Evolutionary conservation across 2,888 invertebrate species (phyloP).

Genomic region (Agrochola lychnidis): DNA sequence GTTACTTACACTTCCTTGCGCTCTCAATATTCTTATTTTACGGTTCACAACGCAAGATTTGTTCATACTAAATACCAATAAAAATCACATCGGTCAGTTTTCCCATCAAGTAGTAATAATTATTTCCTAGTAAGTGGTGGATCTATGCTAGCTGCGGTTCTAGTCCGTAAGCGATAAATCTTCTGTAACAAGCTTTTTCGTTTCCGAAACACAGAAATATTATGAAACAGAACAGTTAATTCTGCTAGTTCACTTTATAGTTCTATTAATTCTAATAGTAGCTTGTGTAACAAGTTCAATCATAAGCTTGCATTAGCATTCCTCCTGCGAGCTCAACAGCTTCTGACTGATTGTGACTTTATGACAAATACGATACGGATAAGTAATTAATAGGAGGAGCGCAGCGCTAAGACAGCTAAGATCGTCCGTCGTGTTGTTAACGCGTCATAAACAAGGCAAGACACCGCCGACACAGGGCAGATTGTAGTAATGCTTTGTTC

Average conservation of each 20-base stretch:
- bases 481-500: slow-evolving; percentile 79
- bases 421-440: slow-evolving; percentile 60
- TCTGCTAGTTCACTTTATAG: slow-evolving; percentile 6
- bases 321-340: slow-evolving; percentile 11
- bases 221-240: slow-evolving; percentile 2
- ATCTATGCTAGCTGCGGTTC: slow-evolving; percentile 10
- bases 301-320: slow-evolving; percentile 35
- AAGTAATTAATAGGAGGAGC: slow-evolving; percentile 59
- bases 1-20: slow-evolving; percentile 20
- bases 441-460: slow-evolving; percentile 59
- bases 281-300: slow-evolving; percentile 41
- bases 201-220: slow-evolving; percentile 34
- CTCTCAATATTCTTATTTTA: slow-evolving; percentile 14
- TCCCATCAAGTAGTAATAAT: slow-evolving; percentile 12
- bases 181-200: slow-evolving; percentile 36
- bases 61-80: not conserved
- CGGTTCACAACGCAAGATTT: slow-evolving; percentile 5
- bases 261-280: slow-evolving; percentile 20
- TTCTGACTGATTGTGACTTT: slow-evolving; percentile 49
- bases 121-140: slow-evolving; percentile 15
- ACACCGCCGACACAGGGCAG: slow-evolving; percentile 45
- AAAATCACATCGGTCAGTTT: slow-evolving; percentile 7
- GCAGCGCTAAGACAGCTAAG: slow-evolving; percentile 37
- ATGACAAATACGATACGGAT: slow-evolving; percentile 57
- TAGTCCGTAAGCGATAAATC: slow-evolving; percentile 24